These are phyloP conservation scores for Barnardius zonarius DNA, from an alignment of 2,113 vertebrate genomes.

Conservation along the genomic window DNA sequence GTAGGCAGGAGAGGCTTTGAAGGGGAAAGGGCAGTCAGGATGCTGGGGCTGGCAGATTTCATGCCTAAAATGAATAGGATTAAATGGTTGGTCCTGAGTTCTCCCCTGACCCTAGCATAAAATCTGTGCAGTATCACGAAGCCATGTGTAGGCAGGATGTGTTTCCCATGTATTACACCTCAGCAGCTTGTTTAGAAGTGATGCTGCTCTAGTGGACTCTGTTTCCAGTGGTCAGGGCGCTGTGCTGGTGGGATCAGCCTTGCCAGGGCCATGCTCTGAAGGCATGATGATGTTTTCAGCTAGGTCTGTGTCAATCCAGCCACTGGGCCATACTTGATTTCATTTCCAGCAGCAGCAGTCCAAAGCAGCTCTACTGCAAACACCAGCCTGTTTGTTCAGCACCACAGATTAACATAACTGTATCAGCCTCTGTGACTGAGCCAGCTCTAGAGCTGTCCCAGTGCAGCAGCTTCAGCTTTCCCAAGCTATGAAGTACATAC, in stretches of 20 bases:
- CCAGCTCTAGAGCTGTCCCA: neutral
- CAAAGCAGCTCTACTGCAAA: neutral
- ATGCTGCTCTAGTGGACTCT: too few species aligned
- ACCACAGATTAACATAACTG: neutral
- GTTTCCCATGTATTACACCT: neutral
- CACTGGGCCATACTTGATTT: neutral
- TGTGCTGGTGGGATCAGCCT: neutral
- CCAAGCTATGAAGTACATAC: neutral
- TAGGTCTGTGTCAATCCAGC: neutral
- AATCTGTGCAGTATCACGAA: neutral
- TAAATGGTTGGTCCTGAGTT: neutral
- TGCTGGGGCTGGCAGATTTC: neutral
- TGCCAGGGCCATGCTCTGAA: neutral
- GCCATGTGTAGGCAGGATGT: fast-evolving
- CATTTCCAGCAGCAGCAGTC: neutral
- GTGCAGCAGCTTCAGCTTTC: neutral
- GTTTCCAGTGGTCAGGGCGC: neutral
- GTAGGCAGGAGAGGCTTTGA: neutral
- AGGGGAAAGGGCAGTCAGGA: neutral
- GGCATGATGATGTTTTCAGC: neutral
- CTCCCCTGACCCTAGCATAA: neutral
- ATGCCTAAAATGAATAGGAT: neutral
- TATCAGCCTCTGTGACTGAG: neutral
- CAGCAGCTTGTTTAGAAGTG: neutral
- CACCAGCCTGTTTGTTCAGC: neutral